A percentile compares a stretch with the other conserved stretches of the same genome.
These are phyloP conservation scores for Gavia stellata DNA, from an alignment of 2,113 vertebrate genomes.

Conservation along the genomic window DNA sequence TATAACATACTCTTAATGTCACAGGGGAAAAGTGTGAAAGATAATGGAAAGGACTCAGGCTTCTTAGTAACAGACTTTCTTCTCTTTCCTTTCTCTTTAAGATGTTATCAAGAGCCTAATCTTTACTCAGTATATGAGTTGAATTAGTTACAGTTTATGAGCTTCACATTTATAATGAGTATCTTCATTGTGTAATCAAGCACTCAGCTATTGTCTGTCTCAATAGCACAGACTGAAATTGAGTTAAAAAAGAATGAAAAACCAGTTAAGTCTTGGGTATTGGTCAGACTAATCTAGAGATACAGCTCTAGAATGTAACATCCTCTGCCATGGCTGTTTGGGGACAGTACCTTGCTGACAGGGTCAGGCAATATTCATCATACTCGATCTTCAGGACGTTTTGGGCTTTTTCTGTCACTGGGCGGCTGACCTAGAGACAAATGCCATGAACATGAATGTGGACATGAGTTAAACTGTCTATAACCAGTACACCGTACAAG, in stretches of 20 bases:
- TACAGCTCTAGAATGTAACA: not conserved
- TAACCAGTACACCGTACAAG: not conserved
- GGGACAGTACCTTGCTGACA: slow-evolving; percentile 86
- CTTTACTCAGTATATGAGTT: not conserved
- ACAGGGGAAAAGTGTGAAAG: not conserved
- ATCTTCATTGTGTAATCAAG: not conserved
- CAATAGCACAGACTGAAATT: not conserved
- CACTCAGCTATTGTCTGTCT: not conserved
- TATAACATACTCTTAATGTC: not conserved
- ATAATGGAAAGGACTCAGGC: not conserved
- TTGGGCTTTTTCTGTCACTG: slow-evolving; percentile 81
- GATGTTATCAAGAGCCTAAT: not conserved
- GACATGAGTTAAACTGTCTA: not conserved
- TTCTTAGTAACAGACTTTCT: not conserved
- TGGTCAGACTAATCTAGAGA: not conserved
- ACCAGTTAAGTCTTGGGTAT: not conserved
- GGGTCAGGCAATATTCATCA: slow-evolving; percentile 80
- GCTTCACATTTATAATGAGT: not conserved
- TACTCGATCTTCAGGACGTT: slow-evolving; percentile 87
- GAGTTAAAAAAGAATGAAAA: not conserved
- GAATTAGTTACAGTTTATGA: not conserved
- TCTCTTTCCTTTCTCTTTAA: not conserved
- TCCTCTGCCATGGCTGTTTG: not conserved
- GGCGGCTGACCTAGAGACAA: slow-evolving; percentile 85
- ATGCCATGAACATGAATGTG: not conserved